Base-by-base conservation (phyloP, 2,113 vertebrate species). In the Petroica traversi region DNA sequence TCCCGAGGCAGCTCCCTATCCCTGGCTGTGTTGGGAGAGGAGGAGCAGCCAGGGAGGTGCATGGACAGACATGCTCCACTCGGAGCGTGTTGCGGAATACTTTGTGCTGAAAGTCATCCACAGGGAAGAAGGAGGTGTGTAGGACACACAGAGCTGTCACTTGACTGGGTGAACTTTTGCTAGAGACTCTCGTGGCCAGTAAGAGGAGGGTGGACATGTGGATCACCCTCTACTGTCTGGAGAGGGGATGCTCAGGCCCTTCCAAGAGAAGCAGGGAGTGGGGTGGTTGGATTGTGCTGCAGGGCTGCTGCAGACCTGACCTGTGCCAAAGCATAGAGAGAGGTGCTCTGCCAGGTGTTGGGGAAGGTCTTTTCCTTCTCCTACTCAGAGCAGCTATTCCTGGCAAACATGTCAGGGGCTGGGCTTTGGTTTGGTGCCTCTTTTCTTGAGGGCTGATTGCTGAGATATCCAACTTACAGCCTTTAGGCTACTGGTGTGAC, bases 1-100 rank as follows among this genome's bases (percentile, higher is more conserved):
- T 92, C 61, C 2, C 0, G 6, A 54, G 26, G 46, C 51, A 71
- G 69, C 19, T 91, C n/a, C 31, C n/a, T 28, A 8, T 63, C 52
- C 66, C 40, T 33, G 73, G 57, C 55, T 46, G 59, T 40, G 57
- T 0, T 2, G 16, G 61, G 46, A 0, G 1, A 80, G 64, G 46
- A 71, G 64, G 58, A 77, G 49, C 59, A 41, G 66, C 59, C 1
- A 4, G 41, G 59, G 29, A 74, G 23, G 46, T 18, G 28, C 10
- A 2, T 3, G 83, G 83, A 15, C 0, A 1, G 66, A 36, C 1
- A 1, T 4, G n/a, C 58, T 79, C 36, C 1, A 9, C 74, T 82
- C 4, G 0, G 36, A 29, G 62, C 0, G 0, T 75, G 34, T 40
- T 55, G 58, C 1, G 5, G 67, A 79, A 79, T 57, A 22, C 18